Base-by-base conservation (phyloP, 2,113 vertebrate species). In the Stercorarius parasiticus region DNA sequence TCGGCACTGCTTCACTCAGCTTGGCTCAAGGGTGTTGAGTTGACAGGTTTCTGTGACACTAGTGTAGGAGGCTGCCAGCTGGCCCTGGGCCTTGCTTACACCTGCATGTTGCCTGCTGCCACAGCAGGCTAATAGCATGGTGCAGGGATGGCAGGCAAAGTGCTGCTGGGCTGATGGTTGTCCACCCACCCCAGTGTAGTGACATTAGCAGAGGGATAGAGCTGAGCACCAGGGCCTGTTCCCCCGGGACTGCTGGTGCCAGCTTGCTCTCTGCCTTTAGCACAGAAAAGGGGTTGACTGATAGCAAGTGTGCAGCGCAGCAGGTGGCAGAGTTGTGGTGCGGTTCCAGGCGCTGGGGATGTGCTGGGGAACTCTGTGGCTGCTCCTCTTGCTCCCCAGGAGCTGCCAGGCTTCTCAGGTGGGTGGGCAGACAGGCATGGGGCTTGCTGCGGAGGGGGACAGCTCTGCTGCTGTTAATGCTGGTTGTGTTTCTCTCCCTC, bases 61-160 rank as follows among this genome's bases (percentile, higher is more conserved):
- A 45, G 45, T 45, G 6, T 25, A 19, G 16, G 62, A 13, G 10
- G 6, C 14, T 9, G 42, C 47, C 47, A 22, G 47, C 47, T 5
- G 21, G 40, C 65, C 22, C 2, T 29, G 1, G 2, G 40, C 62
- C 52, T 11, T 29, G 3, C 36, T 20, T 55, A 45, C 6, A 8
- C 18, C 67, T 36, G 0, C 0, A 1, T 2, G 1, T 2, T 1
- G 1, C 4, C 30, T 4, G 8, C 45, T 17, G 4, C 42, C 10
- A 5, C 15, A 15, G 23, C 45, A 15, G 10, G 34, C 40, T 9
- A 4, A 20, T 6, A 7, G 40, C 36, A 12, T 10, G 7, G 73
- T 1, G 38, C 14, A 10, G 52, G 29, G 10, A 16, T 29, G 56
- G 21, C 42, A 22, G 70, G 32, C 32, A 4, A 15, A 29, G 53